Base-by-base conservation (phyloP, 92 coral and sea anemone genomes). In the Siderastrea siderea region DNA sequence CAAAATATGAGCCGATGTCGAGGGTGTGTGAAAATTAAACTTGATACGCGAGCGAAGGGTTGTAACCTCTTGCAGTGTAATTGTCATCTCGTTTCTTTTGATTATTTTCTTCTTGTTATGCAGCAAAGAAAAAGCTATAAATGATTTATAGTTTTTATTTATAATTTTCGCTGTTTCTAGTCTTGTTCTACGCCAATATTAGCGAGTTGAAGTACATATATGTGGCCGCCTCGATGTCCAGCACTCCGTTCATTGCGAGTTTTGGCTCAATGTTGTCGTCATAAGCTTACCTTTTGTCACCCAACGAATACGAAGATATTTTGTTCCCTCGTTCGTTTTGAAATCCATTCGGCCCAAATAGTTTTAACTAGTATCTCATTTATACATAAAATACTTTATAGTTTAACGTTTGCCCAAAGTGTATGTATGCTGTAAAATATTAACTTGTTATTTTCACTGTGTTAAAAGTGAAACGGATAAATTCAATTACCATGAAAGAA, bases 91-190 rank as follows among this genome's bases (percentile, higher is more conserved):
- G 52, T 81, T 62, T 47, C 48, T 47, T 62, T 51, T 83, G 11
- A 19, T 63, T 47, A 9, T 60, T 14, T 47, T 61, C 38, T 15
- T 49, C 10, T 82, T 55, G 60, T 17, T 51, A 62, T 84, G 51
- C 87, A 50, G 81, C 74, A 74, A 13, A 84, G 80, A 8, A 6
- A 44, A 74, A 64, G 16, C 46, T 60, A 74, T 74, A 13, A 84
- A 84, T 84, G 60, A 55, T 71, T 82, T 16, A 82, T 82, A 68
- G 59, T 71, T 17, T 9, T 9, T 4, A 69, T 57, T 82, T 54
- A 19, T 59, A 58, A 80, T 68, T 15, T 68, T n/a, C 47, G n/a
- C 13, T 54, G 4, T 26, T 67, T 53, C 45, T 5, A 47, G 16
- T 15, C n/a, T 5, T 47, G 47, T 70, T 70, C 12, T 17, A 46